Base-by-base conservation (phyloP, 1,140 invertebrate species). In the Drosophila kanapiae region DNA sequence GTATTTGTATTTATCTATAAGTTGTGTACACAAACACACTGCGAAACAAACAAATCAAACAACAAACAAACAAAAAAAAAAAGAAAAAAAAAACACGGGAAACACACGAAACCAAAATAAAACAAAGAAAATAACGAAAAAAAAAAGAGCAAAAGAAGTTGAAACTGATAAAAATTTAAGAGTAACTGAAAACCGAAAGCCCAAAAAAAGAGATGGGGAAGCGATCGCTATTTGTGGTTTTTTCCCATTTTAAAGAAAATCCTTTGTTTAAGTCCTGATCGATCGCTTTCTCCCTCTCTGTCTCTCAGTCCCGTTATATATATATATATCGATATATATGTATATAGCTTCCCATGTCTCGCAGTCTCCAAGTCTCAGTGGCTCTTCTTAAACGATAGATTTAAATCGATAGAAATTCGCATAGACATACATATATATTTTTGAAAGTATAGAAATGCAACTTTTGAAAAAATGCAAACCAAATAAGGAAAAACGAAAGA, bases 1-100 rank as follows among this genome's bases (percentile, higher is more conserved):
- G 81, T 88, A 90, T 88, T 88, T 88, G 85, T 90, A 90, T 90
- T 67, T 81, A 85, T 76, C 78, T 85, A 90, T 90, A 90, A 90
- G 82, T 90, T 86, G 83, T 86, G 75, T 75, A 82, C 54, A 56
- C 53, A 38, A 38, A 33, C 43, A 69, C 63, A 80, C 48, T 72
- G 67, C 70, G 68, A 72, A 51, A 74, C 48, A 71, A 58, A 75
- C 49, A 75, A 49, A 78, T 48, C 54, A 63, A 69, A 33, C 51
- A 72, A 72, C 47, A 61, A 45, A 72, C 74, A 64, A 51, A 71
- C 42, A 64, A 45, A 72, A 43, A 65, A 53, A 60, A 18, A 47
- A 45, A 11, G 4, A 54, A 67, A 29, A 70, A 54, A 61, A 74
- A n/a, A 54, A 51, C 35, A 51, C 61, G 29, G 47, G 37, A 60